phyloP scores from a whole-genome alignment of 2,888 invertebrate genomes.

The Aproaerema taeniolella region DNA sequence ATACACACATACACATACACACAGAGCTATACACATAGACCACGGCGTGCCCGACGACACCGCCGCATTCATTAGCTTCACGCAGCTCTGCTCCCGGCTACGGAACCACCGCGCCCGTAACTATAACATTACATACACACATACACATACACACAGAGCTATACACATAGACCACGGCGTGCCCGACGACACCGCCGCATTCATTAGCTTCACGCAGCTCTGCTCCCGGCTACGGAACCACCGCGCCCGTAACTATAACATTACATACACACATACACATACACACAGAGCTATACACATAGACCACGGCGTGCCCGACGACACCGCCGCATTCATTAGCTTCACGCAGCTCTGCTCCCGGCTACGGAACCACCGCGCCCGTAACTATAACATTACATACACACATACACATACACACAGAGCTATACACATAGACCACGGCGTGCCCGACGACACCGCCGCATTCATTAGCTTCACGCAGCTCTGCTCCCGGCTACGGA shows the following conservation, averaged over 20 bases:
- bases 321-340: constrained; percentile 91
- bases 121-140: neutral
- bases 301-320: constrained; percentile 99
- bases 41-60: constrained; percentile 98
- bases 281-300: too few relatives aligned
- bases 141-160: too few relatives aligned
- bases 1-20: too few relatives aligned
- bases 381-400: constrained; percentile 31
- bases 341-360: constrained; percentile 83
- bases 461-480: too few relatives aligned
- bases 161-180: constrained; percentile 99
- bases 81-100: constrained; percentile 73
- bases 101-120: constrained; percentile 49
- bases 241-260: constrained; percentile 38
- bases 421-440: too few relatives aligned
- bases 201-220: constrained; percentile 91
- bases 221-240: constrained; percentile 53
- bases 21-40: too few relatives aligned
- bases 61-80: constrained; percentile 93
- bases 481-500: too few relatives aligned
- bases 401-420: too few relatives aligned
- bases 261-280: too few relatives aligned
- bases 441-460: too few relatives aligned
- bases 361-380: constrained; percentile 47
- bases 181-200: constrained; percentile 93